Conservation (phyloP, 2,888 invertebrate genomes). For the Rutpela maculata region DNA sequence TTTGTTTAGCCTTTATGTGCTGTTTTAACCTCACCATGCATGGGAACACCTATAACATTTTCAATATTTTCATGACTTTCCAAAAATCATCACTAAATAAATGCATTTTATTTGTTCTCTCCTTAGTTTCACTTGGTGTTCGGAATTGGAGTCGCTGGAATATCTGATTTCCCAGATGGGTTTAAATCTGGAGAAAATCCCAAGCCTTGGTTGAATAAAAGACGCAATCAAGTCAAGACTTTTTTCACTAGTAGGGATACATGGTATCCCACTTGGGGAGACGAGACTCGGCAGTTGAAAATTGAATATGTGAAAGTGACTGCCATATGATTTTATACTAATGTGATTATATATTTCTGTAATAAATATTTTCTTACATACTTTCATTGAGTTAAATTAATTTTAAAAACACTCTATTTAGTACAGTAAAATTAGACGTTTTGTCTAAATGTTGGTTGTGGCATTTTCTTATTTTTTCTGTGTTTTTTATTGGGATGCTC, state of each 20-base stretch:
- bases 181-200: constrained; percentile 68
- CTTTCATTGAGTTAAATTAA: no score
- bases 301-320: constrained; percentile 76
- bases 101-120: constrained; percentile 9
- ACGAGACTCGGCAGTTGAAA: constrained; percentile 67
- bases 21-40: no score
- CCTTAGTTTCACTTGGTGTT: constrained; percentile 80
- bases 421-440: no score
- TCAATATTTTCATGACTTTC: no score
- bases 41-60: no score
- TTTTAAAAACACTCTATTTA: no score
- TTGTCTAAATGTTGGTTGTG: no score
- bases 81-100: no score
- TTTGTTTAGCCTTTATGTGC: no score
- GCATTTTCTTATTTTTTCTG: no score
- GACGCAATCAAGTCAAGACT: constrained; percentile 76
- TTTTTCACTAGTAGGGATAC: constrained; percentile 78
- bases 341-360: background rate
- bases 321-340: constrained; percentile 65
- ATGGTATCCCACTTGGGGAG: constrained; percentile 80
- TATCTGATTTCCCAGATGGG: constrained; percentile 80
- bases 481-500: no score
- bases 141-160: constrained; percentile 84
- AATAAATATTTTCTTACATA: background rate
- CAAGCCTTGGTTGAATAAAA: constrained; percentile 83